Base-by-base conservation (phyloP, 2,888 invertebrate species). In the Cryptocephalus primarius region DNA sequence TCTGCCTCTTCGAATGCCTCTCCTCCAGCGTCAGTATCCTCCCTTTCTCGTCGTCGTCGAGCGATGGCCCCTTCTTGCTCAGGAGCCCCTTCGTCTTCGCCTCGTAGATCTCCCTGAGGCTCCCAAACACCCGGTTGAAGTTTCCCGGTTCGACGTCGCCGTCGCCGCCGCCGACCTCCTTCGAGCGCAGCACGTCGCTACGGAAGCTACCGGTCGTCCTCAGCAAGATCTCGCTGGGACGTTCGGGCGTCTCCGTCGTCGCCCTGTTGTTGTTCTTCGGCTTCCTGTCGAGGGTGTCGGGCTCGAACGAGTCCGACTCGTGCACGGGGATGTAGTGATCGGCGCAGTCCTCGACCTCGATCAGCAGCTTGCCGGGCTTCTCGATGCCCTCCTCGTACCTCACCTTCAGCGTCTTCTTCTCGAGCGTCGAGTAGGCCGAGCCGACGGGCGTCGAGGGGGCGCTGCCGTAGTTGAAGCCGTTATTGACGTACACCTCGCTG, bases 301-400 rank as follows among this genome's bases (percentile, higher is more conserved):
- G 88, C 65, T 90, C 90, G 59, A 88, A 90, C 45, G 81, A 82
- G 58, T 87, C 87, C 1, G 87, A 87, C 60, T 89, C 89, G 47
- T 85, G 79, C 42, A 85, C 82, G 60, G 77, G 79, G 8, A 83
- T 78, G 54, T 84, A 84, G 60, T 87, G 84, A 57, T 84, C 82
- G 0, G 87, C 82, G 13, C 86, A 80, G 64, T 88, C 88, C 63
- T 85, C 84, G 0, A 89, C 85, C 71, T 88, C 87, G 50, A 90
- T 90, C 32, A 88, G 84, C 61, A 90, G 73, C 59, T 85, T 87
- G 8, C 88, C 88, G 0, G 87, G 85, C 50, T 84, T 83, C 58
- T 79, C 73, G 47, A 70, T 73, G 0, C 70, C 66, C 40, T 75
- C 65, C 45, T 75, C 77, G 58, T 82, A 79, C 41, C 71, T 32